Evolutionary conservation across 1,140 invertebrate genomes (phyloP), one percentile per base, ranked within the genome.

Genomic region (Drosophila kurseongensis): DNA sequence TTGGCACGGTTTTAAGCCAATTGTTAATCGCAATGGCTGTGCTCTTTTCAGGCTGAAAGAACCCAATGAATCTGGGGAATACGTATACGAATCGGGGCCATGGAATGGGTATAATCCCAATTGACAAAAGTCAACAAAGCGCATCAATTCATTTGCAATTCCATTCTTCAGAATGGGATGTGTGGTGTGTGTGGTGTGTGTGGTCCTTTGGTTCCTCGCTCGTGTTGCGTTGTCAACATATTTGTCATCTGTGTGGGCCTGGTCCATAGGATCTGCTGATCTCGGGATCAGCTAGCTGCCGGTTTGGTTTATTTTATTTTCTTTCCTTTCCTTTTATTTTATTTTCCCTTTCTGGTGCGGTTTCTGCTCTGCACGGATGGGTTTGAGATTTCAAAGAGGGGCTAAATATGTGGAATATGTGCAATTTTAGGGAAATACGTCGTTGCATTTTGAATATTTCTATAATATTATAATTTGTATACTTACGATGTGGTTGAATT

Each of bases 61-160:
- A 27, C 18, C 35, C 14, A 13, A 9, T 18, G 32, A 52, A 23
- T 3, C 16, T 13, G 32, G 32, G 23, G 35, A 36, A 52, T 55
- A 60, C 16, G 52, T 47, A 45, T 38, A 47, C 29, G 29, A 32
- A 32, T 32, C 29, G 29, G 29, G 29, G 29, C 29, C 29, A 32
- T 32, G 61, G 69, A 52, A 54, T 50, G 69, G 71, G 59, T 41
- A 80, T 84, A 83, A 83, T 83, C 83, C 83, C 82, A 88, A 85
- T 88, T 88, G 83, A 86, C 82, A 88, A 86, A 86, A 86, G 82
- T 88, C 83, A 86, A 86, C 82, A 86, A 85, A 85, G 82, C 82
- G 82, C 82, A 85, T 85, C 83, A 85, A 86, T 83, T 86, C 82
- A 86, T 86, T 86, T 86, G 79, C 83, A 88, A 88, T 86, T 88